Evolutionary conservation across 2,888 invertebrate genomes (phyloP), one percentile per base, ranked within the genome.

Genomic region (Ectemnius lituratus): DNA sequence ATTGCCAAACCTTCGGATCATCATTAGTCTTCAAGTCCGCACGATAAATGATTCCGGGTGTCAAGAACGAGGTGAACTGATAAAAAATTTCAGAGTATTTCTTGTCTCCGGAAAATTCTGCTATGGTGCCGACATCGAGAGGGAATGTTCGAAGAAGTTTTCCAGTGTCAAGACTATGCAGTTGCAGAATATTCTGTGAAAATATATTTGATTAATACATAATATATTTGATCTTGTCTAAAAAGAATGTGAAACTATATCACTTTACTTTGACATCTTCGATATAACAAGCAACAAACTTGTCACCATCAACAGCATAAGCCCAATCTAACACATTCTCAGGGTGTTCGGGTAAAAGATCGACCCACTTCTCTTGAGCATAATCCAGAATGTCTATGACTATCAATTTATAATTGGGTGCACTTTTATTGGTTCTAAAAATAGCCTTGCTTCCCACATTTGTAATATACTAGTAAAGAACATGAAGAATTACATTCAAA

Each of bases 281-380:
- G 72, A 99, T 94, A 89, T 98, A 99, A 89, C 96, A 96, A 47
- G 97, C 91, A 65, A 98, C 94, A 47, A 99, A 92, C 90, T 97
- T 96, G 89, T 98, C 94, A n/a, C 94, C 92, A 89, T 97, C 94
- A 0, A 98, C 97, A 67, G 97, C 95, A 8, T 93, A 92, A 0
- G 95, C 96, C 96, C 97, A 98, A 89, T 98, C 97, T 57, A 99
- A 90, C 0, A 99, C 98, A 91, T 98, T 96, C 73, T 94, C 94
- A 4, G 94, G 91, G 89, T 99, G 95, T 91, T 99, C 97, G 27
- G 95, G 92, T 81, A 99, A 93, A 20, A 99, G 92, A 1, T 95
- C 96, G 45, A 91, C 91, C 98, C 99, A 99, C 81, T 96, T 94
- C 69, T 94, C 94, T 91, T 95, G 93, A 0, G 91, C 92, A 8